phyloP scores from a whole-genome alignment of 2,113 vertebrate genomes.

The Romanogobio albipinnatus region DNA sequence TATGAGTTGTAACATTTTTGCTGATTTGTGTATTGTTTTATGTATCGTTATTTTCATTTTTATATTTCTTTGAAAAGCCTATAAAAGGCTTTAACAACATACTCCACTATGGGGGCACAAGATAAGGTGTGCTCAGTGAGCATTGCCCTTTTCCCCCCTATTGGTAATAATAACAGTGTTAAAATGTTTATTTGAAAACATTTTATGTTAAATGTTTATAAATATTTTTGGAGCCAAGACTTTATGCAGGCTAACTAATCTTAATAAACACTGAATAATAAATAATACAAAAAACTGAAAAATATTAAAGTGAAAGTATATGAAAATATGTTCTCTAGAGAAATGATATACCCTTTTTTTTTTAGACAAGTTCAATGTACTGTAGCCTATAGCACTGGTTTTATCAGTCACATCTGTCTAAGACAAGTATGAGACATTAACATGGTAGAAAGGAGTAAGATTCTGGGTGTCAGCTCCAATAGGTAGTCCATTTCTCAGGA shows the following conservation, averaged over 20 bases:
- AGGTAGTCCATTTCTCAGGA: slow-evolving; percentile 61
- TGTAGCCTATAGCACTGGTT: not conserved
- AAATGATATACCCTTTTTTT: not conserved
- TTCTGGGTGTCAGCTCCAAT: slow-evolving; percentile 60
- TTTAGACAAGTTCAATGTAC: not conserved
- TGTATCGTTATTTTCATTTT: not conserved
- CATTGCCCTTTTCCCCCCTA: not conserved
- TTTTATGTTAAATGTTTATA: too few relatives aligned
- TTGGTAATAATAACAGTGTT: too few relatives aligned
- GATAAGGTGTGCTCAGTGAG: not conserved
- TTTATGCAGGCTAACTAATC: too few relatives aligned
- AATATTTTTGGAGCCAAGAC: too few relatives aligned
- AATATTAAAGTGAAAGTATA: too few relatives aligned
- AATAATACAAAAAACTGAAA: too few relatives aligned
- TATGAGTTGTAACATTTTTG: not conserved
- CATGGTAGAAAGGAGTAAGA: slow-evolving; percentile 25
- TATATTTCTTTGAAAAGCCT: not conserved
- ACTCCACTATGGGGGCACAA: too few relatives aligned
- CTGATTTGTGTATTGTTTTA: not conserved
- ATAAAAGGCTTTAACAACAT: not conserved
- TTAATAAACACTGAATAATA: too few relatives aligned
- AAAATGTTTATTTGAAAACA: too few relatives aligned
- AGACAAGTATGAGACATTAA: slow-evolving; percentile 65
- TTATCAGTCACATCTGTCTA: slow-evolving; percentile 70
- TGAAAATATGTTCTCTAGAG: not conserved